phyloP scores from a whole-genome alignment of 2,797 vertebrate species.

The Enteromius radiatus region DNA sequence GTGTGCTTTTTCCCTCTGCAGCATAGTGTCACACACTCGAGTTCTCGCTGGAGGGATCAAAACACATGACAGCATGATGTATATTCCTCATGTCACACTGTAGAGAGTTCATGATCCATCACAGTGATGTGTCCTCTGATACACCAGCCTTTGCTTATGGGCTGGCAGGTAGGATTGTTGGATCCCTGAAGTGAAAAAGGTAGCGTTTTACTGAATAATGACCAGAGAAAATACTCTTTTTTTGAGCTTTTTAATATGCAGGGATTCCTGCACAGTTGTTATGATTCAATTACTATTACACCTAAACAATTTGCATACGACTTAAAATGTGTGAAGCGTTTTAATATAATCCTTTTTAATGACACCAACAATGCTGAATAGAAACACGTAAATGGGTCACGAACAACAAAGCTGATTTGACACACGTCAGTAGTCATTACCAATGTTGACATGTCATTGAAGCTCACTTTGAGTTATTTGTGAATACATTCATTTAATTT shows the following conservation, averaged over 20 bases:
- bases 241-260: background rate
- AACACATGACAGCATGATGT: slow-evolving; percentile 42
- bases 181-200: background rate
- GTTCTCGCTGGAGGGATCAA: slow-evolving; percentile 41
- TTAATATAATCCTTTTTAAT: slow-evolving; percentile 6
- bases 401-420: slow-evolving; percentile 35
- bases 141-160: slow-evolving; percentile 37
- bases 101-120: slow-evolving; percentile 54
- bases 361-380: background rate
- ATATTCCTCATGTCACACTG: slow-evolving; percentile 36
- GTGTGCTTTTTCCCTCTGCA: slow-evolving; percentile 46
- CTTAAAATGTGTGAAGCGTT: background rate
- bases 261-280: background rate
- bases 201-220: background rate
- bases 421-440: slow-evolving; percentile 9
- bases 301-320: background rate
- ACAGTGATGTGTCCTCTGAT: slow-evolving; percentile 39
- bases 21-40: slow-evolving; percentile 29
- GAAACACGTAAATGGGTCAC: background rate
- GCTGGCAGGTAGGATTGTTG: slow-evolving; percentile 11
- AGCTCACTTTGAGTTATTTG: slow-evolving; percentile 12
- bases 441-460: slow-evolving; percentile 28
- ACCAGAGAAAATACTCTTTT: background rate
- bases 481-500: slow-evolving; percentile 1
- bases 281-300: background rate